These are phyloP conservation scores for Brenthis ino DNA, from an alignment of 2,888 invertebrate species.

Conservation along the genomic window DNA sequence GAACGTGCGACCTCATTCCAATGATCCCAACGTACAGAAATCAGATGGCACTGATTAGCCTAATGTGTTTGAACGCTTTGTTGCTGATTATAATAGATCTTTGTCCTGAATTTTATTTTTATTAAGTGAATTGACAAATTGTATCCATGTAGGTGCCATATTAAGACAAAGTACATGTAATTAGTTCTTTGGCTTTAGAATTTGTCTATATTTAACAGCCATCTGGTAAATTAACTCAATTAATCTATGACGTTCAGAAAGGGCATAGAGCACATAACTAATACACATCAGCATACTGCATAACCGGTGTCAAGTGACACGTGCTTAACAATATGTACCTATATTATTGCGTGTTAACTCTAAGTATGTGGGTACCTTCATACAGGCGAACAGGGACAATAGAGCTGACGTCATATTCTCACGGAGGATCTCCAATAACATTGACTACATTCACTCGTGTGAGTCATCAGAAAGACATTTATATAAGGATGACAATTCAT, in stretches of 20 bases:
- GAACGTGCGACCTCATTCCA: constrained; percentile 29
- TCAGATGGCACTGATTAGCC: constrained; percentile 35
- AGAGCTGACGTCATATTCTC: constrained; percentile 33
- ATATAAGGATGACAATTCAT: constrained; percentile 13
- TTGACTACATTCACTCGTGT: constrained; percentile 21
- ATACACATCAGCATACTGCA: not conserved
- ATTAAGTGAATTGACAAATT: not conserved
- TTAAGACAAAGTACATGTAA: not conserved
- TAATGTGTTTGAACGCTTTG: constrained; percentile 19
- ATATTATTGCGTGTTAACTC: no score
- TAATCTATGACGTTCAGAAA: not conserved
- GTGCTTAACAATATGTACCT: not conserved
- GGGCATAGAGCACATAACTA: not conserved
- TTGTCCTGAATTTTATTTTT: not conserved
- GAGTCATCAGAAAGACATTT: constrained; percentile 35
- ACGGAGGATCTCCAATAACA: constrained; percentile 38
- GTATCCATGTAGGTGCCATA: not conserved
- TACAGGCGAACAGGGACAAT: constrained; percentile 29
- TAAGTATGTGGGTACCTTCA: not conserved
- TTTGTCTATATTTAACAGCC: not conserved
- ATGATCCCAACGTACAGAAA: constrained; percentile 26
- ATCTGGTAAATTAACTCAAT: not conserved
- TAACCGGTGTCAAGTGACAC: not conserved
- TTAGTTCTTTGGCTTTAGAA: not conserved
- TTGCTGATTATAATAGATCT: not conserved